A percentile compares a stretch with the other conserved stretches of the same genome.
These are phyloP conservation scores for Urocolius indicus DNA, from an alignment of 2,113 vertebrate species.

Conservation along the genomic window DNA sequence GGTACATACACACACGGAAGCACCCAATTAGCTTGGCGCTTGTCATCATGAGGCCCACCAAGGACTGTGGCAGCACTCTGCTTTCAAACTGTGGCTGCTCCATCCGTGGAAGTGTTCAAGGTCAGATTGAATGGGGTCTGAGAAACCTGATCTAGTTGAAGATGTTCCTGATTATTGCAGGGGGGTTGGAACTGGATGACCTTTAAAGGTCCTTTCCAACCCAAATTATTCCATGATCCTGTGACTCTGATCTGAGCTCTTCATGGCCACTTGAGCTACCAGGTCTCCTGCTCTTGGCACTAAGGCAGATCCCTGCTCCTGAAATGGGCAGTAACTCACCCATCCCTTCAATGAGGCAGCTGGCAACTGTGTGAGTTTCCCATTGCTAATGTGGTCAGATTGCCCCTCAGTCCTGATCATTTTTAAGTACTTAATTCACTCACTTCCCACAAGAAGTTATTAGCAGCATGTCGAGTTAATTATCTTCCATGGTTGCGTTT, in stretches of 20 bases:
- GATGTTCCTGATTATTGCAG: background rate
- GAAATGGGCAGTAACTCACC: background rate
- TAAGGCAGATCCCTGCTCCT: fast-evolving
- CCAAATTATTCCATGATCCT: background rate
- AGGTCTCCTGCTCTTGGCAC: fast-evolving
- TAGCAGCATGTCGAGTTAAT: background rate
- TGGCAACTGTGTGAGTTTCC: fast-evolving
- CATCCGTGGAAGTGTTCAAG: background rate
- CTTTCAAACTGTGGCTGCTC: background rate
- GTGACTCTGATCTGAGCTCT: background rate
- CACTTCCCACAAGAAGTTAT: background rate
- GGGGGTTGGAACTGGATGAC: no score
- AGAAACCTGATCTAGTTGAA: background rate
- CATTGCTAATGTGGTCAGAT: fast-evolving
- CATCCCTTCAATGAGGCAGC: fast-evolving
- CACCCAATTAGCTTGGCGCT: fast-evolving
- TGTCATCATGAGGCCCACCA: background rate
- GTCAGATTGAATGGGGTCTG: background rate
- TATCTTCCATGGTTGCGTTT: background rate
- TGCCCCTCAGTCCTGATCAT: background rate
- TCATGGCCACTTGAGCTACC: fast-evolving
- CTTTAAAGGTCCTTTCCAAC: background rate
- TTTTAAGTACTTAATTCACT: background rate
- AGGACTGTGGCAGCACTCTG: background rate
- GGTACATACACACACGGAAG: fast-evolving